These are phyloP conservation scores for Chironomus riparius DNA, from an alignment of 2,888 invertebrate species.

Conservation along the genomic window DNA sequence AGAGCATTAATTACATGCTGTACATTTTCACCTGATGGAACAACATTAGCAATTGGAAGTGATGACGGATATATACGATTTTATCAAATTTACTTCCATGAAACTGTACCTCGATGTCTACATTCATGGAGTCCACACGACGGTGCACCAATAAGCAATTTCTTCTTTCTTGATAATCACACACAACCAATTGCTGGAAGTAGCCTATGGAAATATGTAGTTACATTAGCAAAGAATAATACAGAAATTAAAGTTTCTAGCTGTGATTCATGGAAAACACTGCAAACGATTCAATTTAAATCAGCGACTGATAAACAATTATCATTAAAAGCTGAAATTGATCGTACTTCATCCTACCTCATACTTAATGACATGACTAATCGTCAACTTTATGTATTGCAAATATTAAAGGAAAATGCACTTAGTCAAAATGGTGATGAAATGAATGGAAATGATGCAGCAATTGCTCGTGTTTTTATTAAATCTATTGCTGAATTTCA, in stretches of 20 bases:
- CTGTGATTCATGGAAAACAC: slow-evolving; percentile 87
- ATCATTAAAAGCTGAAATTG: slow-evolving; percentile 56
- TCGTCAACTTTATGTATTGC: slow-evolving; percentile 74
- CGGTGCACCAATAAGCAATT: slow-evolving; percentile 73
- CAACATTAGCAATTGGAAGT: slow-evolving; percentile 84
- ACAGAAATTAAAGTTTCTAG: slow-evolving; percentile 89
- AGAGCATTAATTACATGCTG: slow-evolving; percentile 67
- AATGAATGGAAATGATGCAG: neutral
- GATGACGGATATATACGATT: slow-evolving; percentile 85
- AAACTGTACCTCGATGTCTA: slow-evolving; percentile 67
- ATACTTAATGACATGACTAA: slow-evolving; percentile 81
- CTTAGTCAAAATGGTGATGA: slow-evolving; percentile 6
- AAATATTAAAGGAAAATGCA: slow-evolving; percentile 54
- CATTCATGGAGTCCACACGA: slow-evolving; percentile 92
- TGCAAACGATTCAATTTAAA: slow-evolving; percentile 74
- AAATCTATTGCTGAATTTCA: slow-evolving; percentile 76
- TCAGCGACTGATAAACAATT: slow-evolving; percentile 40
- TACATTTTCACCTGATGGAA: slow-evolving; percentile 88
- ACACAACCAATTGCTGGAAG: slow-evolving; percentile 55
- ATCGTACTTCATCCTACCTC: slow-evolving; percentile 76
- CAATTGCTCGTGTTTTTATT: slow-evolving; percentile 49
- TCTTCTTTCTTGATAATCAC: slow-evolving; percentile 92
- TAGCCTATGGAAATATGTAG: slow-evolving; percentile 91
- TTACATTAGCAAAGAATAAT: slow-evolving; percentile 85
- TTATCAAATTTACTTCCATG: slow-evolving; percentile 74